phyloP scores from a whole-genome alignment of 2,888 invertebrate species.

The Agrochola macilenta region DNA sequence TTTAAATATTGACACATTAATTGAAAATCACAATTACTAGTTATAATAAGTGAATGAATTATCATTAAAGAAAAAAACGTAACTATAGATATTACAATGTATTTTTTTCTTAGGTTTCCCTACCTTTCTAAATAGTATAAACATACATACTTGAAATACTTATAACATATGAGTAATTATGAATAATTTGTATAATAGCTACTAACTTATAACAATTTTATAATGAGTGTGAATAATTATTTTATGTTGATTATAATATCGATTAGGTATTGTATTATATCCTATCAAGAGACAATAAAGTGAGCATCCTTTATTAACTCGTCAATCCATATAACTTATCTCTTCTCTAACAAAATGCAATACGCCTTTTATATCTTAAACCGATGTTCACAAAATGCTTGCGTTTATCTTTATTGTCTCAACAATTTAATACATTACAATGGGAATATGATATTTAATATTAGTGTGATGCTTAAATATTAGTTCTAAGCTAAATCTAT shows the following conservation, averaged over 20 bases:
- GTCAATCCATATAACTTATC: constrained; percentile 17
- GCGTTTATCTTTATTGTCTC: constrained; percentile 72
- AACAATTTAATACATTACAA: constrained; percentile 54
- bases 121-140: constrained; percentile 79
- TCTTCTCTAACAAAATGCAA: constrained; percentile 20
- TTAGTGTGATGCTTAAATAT: constrained; percentile 59
- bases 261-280: constrained; percentile 51
- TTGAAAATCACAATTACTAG: constrained; percentile 82
- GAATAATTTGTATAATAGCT: constrained; percentile 81
- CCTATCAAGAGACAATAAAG: constrained; percentile 74
- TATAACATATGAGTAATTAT: constrained; percentile 77
- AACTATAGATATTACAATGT: constrained; percentile 73
- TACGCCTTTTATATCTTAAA: constrained; percentile 2
- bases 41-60: constrained; percentile 71
- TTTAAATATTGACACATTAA: constrained; percentile 86
- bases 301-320: constrained; percentile 48
- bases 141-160: constrained; percentile 80
- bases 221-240: constrained; percentile 68
- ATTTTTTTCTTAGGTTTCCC: constrained; percentile 70
- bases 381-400: constrained; percentile 33
- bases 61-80: constrained; percentile 74
- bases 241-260: constrained; percentile 61
- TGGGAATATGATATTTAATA: constrained; percentile 56
- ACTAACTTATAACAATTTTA: constrained; percentile 76
- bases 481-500: constrained; percentile 57